These are phyloP conservation scores for human (Homo sapiens) DNA, from an alignment of 2,113 vertebrate species.

Conservation along the genomic window GRCh38 chr9:68948501-68949000, in stretches of 20 bases:
- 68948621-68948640: neutral
- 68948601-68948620: neutral
- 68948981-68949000: neutral
- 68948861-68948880: slow-evolving; percentile 39
- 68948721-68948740: too few species aligned
- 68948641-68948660: neutral
- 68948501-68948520: neutral
- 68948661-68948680: neutral
- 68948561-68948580: neutral
- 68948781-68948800: neutral
- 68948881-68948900: slow-evolving; percentile 53
- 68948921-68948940: slow-evolving; percentile 3
- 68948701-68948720: too few species aligned
- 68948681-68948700: neutral
- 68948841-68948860: slow-evolving; percentile 37
- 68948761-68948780: slow-evolving; percentile 36
- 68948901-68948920: slow-evolving; percentile 62
- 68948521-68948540: neutral
- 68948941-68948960: slow-evolving; percentile 8
- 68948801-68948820: slow-evolving; percentile 44
- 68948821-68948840: slow-evolving; percentile 59
- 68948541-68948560: neutral
- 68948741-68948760: neutral
- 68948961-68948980: neutral
- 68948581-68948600: neutral